Evolutionary conservation across 1,140 invertebrate genomes (phyloP).

Genomic region (Augochlora pura): DNA sequence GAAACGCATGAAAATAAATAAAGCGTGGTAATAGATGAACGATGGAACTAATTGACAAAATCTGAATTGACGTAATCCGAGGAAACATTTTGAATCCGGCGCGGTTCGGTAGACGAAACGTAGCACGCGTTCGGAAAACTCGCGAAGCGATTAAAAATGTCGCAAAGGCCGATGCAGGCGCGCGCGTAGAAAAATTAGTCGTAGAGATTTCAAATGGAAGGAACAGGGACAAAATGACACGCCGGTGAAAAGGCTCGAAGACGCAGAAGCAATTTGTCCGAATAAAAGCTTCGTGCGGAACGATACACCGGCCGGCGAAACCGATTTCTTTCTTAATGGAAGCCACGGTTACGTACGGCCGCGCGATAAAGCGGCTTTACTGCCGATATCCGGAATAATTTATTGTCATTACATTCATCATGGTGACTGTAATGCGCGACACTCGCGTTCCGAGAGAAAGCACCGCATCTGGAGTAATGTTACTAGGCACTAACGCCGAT

Average conservation of each 20-base stretch:
- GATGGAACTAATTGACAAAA: no score
- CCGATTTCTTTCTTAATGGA: slow-evolving; percentile 49
- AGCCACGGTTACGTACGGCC: slow-evolving; percentile 38
- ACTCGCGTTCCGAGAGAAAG: slow-evolving; percentile 38
- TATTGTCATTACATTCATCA: slow-evolving; percentile 61
- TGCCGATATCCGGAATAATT: slow-evolving; percentile 56
- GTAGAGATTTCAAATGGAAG: no score
- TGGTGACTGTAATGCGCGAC: slow-evolving; percentile 53
- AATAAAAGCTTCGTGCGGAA: slow-evolving; percentile 2
- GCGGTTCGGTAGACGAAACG: no score
- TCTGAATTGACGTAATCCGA: no score
- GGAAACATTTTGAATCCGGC: no score
- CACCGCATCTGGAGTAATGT: slow-evolving; percentile 45
- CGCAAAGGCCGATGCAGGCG: neutral
- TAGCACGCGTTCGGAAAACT: neutral
- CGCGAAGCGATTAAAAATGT: neutral
- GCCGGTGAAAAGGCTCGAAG: neutral
- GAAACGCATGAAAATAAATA: no score
- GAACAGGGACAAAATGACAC: neutral
- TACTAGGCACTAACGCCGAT: slow-evolving; percentile 58
- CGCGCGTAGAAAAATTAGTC: neutral
- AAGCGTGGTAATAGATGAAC: no score
- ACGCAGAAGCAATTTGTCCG: slow-evolving; percentile 5
- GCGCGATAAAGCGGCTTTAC: slow-evolving; percentile 55
- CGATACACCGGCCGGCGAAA: slow-evolving; percentile 4